Percentiles rank a stretch among this genome's conserved stretches.
Conservation (phyloP, 2,797 vertebrate species). For the Emydoidea blandingii region DNA sequence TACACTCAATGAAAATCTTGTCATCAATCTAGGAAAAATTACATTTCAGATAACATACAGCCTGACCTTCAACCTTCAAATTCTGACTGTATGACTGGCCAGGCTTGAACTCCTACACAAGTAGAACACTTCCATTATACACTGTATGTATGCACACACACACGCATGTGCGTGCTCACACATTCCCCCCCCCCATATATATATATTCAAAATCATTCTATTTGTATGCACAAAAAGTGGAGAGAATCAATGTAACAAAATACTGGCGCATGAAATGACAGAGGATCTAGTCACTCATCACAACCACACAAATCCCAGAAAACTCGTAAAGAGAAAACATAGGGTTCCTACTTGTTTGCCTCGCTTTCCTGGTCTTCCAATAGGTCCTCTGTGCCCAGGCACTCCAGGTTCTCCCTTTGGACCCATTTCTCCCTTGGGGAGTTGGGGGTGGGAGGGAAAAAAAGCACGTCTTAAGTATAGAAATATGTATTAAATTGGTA, state of each 20-base stretch:
- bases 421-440: slow-evolving; percentile 94
- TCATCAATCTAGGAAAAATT: background rate
- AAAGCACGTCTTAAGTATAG: background rate
- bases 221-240: background rate
- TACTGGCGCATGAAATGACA: background rate
- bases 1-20: accelerated
- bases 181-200: no score
- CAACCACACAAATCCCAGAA: background rate
- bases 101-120: background rate
- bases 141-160: background rate
- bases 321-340: background rate
- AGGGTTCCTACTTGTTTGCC: slow-evolving; percentile 91
- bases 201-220: background rate
- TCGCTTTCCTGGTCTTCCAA: slow-evolving; percentile 96
- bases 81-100: background rate
- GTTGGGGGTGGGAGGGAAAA: background rate
- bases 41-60: background rate
- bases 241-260: background rate
- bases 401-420: slow-evolving; percentile 95
- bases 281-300: accelerated
- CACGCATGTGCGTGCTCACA: background rate
- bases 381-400: slow-evolving; percentile 94
- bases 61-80: background rate
- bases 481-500: background rate
- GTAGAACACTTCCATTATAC: accelerated